Evolutionary conservation across 1,140 invertebrate genomes (phyloP), one percentile per base, ranked within the genome.

Genomic region (Dendrolimus kikuchii): DNA sequence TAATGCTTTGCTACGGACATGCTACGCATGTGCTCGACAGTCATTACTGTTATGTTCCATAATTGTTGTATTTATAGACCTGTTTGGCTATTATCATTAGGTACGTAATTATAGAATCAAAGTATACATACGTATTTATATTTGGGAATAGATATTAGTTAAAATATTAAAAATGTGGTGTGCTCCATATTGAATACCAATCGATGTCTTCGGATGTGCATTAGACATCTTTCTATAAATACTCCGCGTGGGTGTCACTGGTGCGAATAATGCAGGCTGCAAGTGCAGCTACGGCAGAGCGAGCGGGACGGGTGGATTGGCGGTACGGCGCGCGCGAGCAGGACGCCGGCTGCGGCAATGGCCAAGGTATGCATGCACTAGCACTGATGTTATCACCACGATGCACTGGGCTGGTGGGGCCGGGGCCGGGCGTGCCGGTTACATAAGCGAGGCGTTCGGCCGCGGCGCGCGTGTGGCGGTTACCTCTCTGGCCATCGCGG

Each of bases 401-500:
- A 54, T 53, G 59, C 62, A 62, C 59, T 62, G 57, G 56, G 53
- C 60, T 50, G 49, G 56, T 41, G 55, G 58, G 46, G 53, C 51
- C 55, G 57, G 59, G 47, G 41, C 57, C 71, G 66, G 56, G 66
- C 51, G 62, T 46, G 49, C 59, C 58, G 62, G 75, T 75, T 77
- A 74, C 66, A 72, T 71, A 71, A 73, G 63, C 48, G 63, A 23
- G 23, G 23, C 23, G 23, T 23, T 23, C 23, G 60, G 50, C 53
- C 59, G 74, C 62, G 67, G 65, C 66, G 74, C 61, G 50, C 58
- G 46, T 45, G 50, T 55, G 61, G 46, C 66, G 65, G 76, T 84
- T 86, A 87, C 84, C 86, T 87, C 86, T 88, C 83, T 88, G 81
- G 86, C 86, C 86, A 88, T 87, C 83, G 84, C 86, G 83, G 82